phyloP scores from a whole-genome alignment of 2,888 invertebrate genomes.

The Teinopalpus imperialis region DNA sequence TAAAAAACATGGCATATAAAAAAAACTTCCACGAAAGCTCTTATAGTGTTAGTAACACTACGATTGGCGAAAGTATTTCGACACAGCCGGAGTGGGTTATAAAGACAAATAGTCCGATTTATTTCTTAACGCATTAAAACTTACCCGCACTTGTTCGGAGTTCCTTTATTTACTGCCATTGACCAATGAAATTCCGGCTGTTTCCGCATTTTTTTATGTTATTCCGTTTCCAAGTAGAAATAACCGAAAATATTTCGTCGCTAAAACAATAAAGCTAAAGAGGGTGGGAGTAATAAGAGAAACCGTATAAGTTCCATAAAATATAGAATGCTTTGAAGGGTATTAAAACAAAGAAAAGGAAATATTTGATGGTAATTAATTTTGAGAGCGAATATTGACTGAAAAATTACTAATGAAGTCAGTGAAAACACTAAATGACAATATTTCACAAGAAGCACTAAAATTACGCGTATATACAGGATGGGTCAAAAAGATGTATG shows the following conservation, averaged over 20 bases:
- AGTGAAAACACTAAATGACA: too few relatives aligned
- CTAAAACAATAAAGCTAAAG: slow-evolving; percentile 20
- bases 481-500: too few relatives aligned
- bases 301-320: slow-evolving; percentile 20
- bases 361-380: not conserved
- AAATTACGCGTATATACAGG: too few relatives aligned
- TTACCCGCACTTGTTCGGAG: slow-evolving; percentile 38
- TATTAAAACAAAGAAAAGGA: not conserved
- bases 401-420: too few relatives aligned
- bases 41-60: too few relatives aligned
- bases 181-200: slow-evolving; percentile 28
- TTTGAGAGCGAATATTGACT: too few relatives aligned
- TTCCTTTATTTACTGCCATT: slow-evolving; percentile 35
- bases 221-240: slow-evolving; percentile 9
- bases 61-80: slow-evolving; percentile 3
- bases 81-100: slow-evolving; percentile 27
- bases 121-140: slow-evolving; percentile 69
- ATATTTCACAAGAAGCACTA: too few relatives aligned
- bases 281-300: slow-evolving; percentile 15
- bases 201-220: slow-evolving; percentile 29
- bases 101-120: slow-evolving; percentile 70
- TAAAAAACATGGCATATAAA: too few relatives aligned
- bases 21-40: too few relatives aligned
- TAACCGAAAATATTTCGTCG: slow-evolving; percentile 20
- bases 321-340: slow-evolving; percentile 2